Percentiles rank a stretch among this genome's conserved stretches.
Conservation (phyloP, 2,888 invertebrate species). For the Trypoxylon attenuatum region DNA sequence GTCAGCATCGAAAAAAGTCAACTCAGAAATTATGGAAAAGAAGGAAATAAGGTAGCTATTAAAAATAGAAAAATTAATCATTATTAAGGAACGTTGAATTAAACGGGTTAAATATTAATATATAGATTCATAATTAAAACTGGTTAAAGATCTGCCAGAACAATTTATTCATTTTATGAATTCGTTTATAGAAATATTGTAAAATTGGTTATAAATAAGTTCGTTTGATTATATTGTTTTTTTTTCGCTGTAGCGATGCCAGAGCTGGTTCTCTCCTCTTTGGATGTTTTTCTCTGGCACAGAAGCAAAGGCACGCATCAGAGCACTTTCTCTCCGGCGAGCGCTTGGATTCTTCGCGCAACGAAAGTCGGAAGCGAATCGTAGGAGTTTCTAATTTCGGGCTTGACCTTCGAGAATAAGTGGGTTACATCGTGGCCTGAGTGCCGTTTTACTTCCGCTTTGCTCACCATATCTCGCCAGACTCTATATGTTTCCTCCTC, state of each 20-base stretch:
- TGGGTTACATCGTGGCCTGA: constrained; percentile 53
- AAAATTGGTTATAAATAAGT: too few relatives aligned
- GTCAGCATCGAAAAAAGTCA: background rate
- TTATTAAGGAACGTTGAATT: too few relatives aligned
- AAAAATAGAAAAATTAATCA: too few relatives aligned
- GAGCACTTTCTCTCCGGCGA: constrained; percentile 53
- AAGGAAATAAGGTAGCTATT: too few relatives aligned
- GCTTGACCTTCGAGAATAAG: constrained; percentile 56
- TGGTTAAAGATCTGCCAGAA: too few relatives aligned
- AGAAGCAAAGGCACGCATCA: background rate
- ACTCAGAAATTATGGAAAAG: background rate
- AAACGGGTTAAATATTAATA: too few relatives aligned
- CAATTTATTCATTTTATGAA: too few relatives aligned
- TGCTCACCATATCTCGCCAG: background rate
- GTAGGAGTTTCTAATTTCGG: constrained; percentile 62
- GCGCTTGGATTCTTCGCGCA: constrained; percentile 44
- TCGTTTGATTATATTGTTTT: too few relatives aligned
- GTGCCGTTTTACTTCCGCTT: constrained; percentile 30
- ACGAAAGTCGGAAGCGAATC: constrained; percentile 62
- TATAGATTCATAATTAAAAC: too few relatives aligned
- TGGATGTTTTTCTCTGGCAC: background rate
- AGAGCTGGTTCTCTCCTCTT: background rate
- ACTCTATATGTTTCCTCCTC: background rate
- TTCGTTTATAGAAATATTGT: too few relatives aligned
- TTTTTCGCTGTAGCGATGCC: background rate